Percentiles rank a stretch among this genome's conserved stretches.
phyloP scores from a whole-genome alignment of 2,797 vertebrate species.

The Danio tinwini region DNA sequence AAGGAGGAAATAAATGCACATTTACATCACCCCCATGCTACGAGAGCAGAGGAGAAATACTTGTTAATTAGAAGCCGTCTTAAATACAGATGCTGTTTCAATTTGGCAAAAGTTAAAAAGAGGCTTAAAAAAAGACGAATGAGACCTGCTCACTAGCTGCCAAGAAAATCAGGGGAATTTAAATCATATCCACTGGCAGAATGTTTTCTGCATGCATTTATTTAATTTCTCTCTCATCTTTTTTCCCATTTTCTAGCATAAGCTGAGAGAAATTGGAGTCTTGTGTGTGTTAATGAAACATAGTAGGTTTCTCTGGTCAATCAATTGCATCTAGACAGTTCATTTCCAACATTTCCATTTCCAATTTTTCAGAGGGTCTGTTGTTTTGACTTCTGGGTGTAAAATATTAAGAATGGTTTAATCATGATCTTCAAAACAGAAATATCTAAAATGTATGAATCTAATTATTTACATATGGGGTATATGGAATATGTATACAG shows the following conservation, averaged over 20 bases:
- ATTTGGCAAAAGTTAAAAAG: slow-evolving; percentile 76
- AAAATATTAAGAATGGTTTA: neutral
- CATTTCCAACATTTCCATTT: slow-evolving; percentile 12
- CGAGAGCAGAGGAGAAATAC: slow-evolving; percentile 57
- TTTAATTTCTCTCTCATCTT: slow-evolving; percentile 39
- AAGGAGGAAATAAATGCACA: slow-evolving; percentile 74
- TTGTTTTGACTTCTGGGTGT: neutral
- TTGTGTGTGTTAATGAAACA: slow-evolving; percentile 42
- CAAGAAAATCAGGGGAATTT: slow-evolving; percentile 72
- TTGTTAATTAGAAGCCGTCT: slow-evolving; percentile 79
- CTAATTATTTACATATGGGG: neutral
- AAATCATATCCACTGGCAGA: slow-evolving; percentile 77
- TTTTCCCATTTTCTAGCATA: neutral
- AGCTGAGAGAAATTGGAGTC: slow-evolving; percentile 46
- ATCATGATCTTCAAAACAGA: slow-evolving; percentile 11
- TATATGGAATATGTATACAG: no score
- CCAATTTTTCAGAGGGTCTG: neutral
- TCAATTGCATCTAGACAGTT: slow-evolving; percentile 30
- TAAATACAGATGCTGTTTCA: slow-evolving; percentile 77
- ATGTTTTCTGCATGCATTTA: slow-evolving; percentile 74
- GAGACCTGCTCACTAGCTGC: slow-evolving; percentile 71
- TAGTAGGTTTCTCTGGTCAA: slow-evolving; percentile 48
- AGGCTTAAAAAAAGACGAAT: slow-evolving; percentile 70
- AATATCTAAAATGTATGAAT: neutral
- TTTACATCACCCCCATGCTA: slow-evolving; percentile 72